phyloP scores from a whole-genome alignment of 2,113 vertebrate genomes.

The Engystomops pustulosus region DNA sequence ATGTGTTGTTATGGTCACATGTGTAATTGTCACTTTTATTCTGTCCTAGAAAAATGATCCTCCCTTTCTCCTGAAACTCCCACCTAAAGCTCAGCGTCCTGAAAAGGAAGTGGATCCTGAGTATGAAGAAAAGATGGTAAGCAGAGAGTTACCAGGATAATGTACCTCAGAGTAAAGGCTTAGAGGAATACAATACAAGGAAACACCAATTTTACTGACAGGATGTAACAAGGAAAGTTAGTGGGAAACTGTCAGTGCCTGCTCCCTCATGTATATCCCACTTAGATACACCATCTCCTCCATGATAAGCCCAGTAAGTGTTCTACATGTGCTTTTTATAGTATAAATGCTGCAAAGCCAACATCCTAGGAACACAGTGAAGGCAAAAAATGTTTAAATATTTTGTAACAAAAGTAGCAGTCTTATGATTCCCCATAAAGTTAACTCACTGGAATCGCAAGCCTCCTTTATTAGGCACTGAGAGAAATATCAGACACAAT shows the following conservation, averaged over 20 bases:
- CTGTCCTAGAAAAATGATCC: conserved; percentile 76
- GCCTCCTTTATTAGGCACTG: no score
- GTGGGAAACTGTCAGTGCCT: neutral
- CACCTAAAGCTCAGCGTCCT: conserved; percentile 74
- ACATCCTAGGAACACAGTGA: no score
- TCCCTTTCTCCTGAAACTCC: conserved; percentile 76
- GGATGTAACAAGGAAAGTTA: conserved; percentile 54
- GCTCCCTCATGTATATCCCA: no score
- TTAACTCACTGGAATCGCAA: no score
- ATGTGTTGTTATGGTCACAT: neutral
- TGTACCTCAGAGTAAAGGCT: conserved; percentile 20
- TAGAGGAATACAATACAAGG: conserved; percentile 57
- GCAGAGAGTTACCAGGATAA: conserved; percentile 54
- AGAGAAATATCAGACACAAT: no score
- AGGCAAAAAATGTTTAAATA: no score
- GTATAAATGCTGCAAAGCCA: no score
- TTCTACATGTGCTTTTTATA: no score
- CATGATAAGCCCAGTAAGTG: no score
- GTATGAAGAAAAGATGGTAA: conserved; percentile 88
- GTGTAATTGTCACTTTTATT: conserved; percentile 20
- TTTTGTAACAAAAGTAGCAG: no score
- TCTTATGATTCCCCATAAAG: no score
- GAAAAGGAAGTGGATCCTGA: conserved; percentile 81
- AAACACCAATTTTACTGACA: conserved; percentile 47
- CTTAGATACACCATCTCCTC: no score